Evolutionary conservation across 2,888 invertebrate genomes (phyloP), one percentile per base, ranked within the genome.

Genomic region (Xiphydria camelus): DNA sequence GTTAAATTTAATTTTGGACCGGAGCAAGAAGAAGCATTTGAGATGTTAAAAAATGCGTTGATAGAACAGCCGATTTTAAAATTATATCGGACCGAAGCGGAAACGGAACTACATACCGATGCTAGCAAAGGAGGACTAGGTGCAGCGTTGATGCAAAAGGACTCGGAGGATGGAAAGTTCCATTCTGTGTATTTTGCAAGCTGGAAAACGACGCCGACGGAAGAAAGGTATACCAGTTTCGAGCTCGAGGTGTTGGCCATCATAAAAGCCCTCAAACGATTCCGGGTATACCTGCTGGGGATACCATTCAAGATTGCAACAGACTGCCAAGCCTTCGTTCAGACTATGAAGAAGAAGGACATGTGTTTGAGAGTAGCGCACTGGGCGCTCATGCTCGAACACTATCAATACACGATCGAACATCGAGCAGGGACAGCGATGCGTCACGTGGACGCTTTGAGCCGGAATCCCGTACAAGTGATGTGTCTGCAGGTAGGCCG

Each of bases 221-320:
- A 61, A 20, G 6, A 21, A 7, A 29, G 18, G 0, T 62, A 64
- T 32, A 53, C 57, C 35, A 55, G 55, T 0, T 56, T 48, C 12
- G 63, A 69, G 14, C 26, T 60, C 3, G 69, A 72, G 37, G 34
- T 55, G 4, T 26, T 68, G 18, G 63, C 66, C 1, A 46, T 68
- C 3, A 51, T 62, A 14, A 52, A 50, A 36, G 33, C 45, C 2
- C 34, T 46, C 2, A 21, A 33, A 4, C 36, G 31, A 1, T 29
- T 58, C 3, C 26, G 57, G n/a, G 9, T 45, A 5, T 48, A 56
- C 23, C 31, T 57, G 7, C 42, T 57, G 4, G 48, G 45, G 1
- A 35, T 57, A 7, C 37, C 38, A 4, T 62, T 61, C 29, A 47
- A 25, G 1, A 47, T 63, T 2, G 38, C 57, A 1, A 59, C 57